Base-by-base conservation (phyloP, 2,888 invertebrate species). In the Drosophila fungiperda region DNA sequence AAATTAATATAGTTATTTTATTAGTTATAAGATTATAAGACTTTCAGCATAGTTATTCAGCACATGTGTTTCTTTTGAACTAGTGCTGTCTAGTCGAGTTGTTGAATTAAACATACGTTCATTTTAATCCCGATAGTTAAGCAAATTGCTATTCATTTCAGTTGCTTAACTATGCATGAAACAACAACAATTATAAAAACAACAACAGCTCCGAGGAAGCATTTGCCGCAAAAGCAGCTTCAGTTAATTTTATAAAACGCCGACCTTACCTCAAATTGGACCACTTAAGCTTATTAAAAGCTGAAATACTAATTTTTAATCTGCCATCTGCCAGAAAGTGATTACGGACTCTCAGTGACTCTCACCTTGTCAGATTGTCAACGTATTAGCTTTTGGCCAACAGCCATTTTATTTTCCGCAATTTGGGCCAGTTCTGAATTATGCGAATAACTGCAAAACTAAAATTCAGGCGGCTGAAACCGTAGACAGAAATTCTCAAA, bases 261-360 rank as follows among this genome's bases (percentile, higher is more conserved):
- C 33, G 12, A 17, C 29, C 36, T 48, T 59, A 35, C 60, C 50
- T 57, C 54, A 55, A 79, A 68, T 67, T 65, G 42, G 17, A 66
- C 68, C 75, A 69, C 73, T 81, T 73, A 70, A 66, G 75, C 78
- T 78, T 81, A 81, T 78, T 72, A 80, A 86, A 83, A 83, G 86
- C 86, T 71, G 69, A 73, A 74, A 54, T 74, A 65, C 61, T 61
- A 68, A 68, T 79, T 86, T 78, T 69, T 63, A 62, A 59, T 65
- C 65, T 68, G 55, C 68, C 68, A 63, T 74, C 67, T 52, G 57
- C 57, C 72, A 55, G 66, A 49, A 45, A 53, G 65, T 61, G 74
- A 68, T 72, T 69, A 68, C 69, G 68, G 23, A 42, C 42, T 42
- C 23, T 36, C 42, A 12, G 33, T 11, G 45, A 29, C 59, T n/a